A percentile compares a stretch with the other conserved stretches of the same genome.
Evolutionary conservation across 2,113 vertebrate species (phyloP).

Genomic region (Columbina picui): DNA sequence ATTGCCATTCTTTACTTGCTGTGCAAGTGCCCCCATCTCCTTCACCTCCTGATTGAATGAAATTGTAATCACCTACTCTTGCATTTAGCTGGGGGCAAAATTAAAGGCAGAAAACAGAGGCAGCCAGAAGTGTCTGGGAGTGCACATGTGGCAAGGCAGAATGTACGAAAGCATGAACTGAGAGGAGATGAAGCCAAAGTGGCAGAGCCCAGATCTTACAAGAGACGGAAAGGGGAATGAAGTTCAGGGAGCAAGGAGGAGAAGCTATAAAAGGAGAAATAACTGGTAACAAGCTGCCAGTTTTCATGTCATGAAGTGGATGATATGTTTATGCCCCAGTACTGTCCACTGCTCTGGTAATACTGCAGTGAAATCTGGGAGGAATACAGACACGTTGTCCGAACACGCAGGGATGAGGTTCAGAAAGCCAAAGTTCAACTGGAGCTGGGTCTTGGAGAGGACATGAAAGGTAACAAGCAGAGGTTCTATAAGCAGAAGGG

Average conservation of each 20-base stretch:
- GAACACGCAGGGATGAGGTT: background rate
- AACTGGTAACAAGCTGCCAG: background rate
- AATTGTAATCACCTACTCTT: constrained; percentile 30
- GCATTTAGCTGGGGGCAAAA: constrained; percentile 35
- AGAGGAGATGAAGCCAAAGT: background rate
- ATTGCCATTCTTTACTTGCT: constrained; percentile 37
- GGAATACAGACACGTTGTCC: background rate
- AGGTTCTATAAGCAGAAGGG: background rate
- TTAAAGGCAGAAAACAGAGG: constrained; percentile 27
- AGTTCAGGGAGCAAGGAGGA: background rate
- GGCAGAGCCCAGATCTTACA: background rate
- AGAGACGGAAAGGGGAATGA: background rate
- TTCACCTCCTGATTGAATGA: constrained; percentile 39
- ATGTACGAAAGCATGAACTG: background rate
- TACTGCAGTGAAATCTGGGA: background rate
- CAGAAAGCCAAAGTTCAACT: background rate
- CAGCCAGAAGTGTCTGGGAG: background rate
- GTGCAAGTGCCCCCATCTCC: constrained; percentile 5
- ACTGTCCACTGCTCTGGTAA: background rate
- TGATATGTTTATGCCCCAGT: background rate
- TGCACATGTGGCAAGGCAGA: background rate
- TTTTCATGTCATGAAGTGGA: background rate
- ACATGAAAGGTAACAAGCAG: background rate
- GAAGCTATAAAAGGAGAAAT: background rate
- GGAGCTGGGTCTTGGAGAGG: background rate